Percentiles rank a stretch among this genome's conserved stretches.
These are phyloP conservation scores for Diceros bicornis DNA, from an alignment of 2,797 vertebrate species.

Conservation along the genomic window DNA sequence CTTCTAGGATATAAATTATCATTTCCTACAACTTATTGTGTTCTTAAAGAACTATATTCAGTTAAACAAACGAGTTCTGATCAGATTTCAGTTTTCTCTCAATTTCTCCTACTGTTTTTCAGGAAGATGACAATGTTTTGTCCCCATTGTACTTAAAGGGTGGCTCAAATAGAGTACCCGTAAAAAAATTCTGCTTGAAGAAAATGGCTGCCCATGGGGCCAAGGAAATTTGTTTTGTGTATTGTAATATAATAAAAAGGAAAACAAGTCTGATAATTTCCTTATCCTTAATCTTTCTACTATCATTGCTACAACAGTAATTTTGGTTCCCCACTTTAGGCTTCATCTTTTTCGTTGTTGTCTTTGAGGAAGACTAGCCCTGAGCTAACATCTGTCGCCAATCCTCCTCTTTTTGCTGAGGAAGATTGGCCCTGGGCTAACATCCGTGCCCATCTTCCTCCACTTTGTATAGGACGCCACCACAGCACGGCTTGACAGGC, in stretches of 20 bases:
- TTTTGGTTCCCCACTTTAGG: background rate
- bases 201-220: background rate
- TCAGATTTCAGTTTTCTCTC: background rate
- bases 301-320: background rate
- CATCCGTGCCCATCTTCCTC: too few species aligned
- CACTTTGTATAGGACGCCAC: too few species aligned
- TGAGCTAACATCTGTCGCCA: too few species aligned
- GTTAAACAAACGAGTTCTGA: background rate
- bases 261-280: background rate
- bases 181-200: background rate
- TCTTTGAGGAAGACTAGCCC: too few species aligned
- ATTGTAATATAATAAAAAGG: background rate
- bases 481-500: too few species aligned
- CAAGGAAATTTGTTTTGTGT: background rate
- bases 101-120: slow-evolving; percentile 14
- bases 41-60: background rate
- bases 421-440: too few species aligned
- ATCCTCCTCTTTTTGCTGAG: too few species aligned
- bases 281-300: background rate
- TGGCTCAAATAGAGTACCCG: background rate
- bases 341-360: background rate
- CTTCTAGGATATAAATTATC: background rate
- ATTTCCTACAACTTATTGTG: background rate
- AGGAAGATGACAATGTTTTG: background rate
- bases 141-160: background rate